Conservation (phyloP, 2,113 vertebrate species). For the Sinocyclocheilus rhinocerous region DNA sequence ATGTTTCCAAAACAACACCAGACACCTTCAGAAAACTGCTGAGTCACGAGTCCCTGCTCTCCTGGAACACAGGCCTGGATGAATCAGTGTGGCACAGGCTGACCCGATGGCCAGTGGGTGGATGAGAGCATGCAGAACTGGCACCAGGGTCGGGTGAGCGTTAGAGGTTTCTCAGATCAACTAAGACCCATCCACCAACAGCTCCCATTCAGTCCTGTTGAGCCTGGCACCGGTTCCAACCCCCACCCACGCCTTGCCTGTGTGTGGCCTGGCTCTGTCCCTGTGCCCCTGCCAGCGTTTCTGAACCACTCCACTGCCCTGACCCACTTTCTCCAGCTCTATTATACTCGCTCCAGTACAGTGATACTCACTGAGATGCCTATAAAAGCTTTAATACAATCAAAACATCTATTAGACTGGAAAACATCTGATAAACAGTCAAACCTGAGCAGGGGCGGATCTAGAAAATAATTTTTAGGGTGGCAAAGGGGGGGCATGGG, state of each 20-base stretch:
- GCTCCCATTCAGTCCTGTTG: conserved; percentile 10
- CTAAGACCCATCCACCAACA: conserved; percentile 26
- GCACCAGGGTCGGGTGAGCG: conserved; percentile 14
- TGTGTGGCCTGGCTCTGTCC: conserved; percentile 24
- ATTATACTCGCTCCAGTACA: neutral
- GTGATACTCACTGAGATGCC: neutral
- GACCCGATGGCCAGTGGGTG: conserved; percentile 38
- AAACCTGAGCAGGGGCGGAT: neutral
- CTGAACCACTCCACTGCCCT: conserved; percentile 25
- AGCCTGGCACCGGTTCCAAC: neutral
- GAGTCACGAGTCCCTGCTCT: neutral
- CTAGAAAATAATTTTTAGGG: too few species aligned
- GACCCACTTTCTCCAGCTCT: conserved; percentile 27
- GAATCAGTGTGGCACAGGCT: conserved; percentile 7
- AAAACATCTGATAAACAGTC: neutral
- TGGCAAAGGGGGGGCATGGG: too few species aligned
- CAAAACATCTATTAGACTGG: neutral
- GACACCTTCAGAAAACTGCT: conserved; percentile 17
- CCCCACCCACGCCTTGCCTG: conserved; percentile 17
- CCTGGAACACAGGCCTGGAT: neutral
- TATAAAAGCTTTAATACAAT: conserved; percentile 20
- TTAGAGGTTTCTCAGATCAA: conserved; percentile 7
- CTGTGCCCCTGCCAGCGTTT: neutral
- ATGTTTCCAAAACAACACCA: conserved; percentile 29
- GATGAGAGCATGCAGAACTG: conserved; percentile 18